Percentiles rank a stretch among this genome's conserved stretches.
Conservation (phyloP, 2,797 vertebrate species). For the Mallotus villosus region DNA sequence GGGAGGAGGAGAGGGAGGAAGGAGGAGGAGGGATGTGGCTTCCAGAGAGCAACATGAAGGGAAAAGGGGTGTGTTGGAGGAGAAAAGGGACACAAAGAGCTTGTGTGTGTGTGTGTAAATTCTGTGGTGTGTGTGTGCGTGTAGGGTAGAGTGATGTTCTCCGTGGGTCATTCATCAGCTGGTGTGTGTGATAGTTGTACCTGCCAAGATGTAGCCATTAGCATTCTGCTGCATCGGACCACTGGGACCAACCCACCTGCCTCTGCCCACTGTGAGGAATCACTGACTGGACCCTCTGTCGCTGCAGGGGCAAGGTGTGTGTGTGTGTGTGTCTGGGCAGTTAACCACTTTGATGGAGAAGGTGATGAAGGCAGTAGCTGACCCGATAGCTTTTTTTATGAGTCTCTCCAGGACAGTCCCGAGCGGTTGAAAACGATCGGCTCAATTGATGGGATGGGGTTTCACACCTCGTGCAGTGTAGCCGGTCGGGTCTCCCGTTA, state of each 20-base stretch:
- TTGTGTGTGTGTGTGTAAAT: no score
- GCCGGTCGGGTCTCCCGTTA: no score
- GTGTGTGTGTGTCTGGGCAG: no score
- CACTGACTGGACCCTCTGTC: background rate
- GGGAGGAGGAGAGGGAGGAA: background rate
- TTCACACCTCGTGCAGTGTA: no score
- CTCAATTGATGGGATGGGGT: slow-evolving; percentile 9
- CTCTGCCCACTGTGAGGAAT: background rate
- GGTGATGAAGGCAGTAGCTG: no score
- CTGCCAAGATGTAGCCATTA: slow-evolving; percentile 18
- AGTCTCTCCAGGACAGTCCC: no score
- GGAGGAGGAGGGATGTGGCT: no score
- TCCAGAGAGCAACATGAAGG: background rate
- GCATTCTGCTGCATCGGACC: slow-evolving; percentile 26
- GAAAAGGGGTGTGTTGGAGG: background rate
- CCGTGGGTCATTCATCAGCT: slow-evolving; percentile 14
- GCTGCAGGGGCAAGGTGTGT: background rate
- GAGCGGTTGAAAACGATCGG: background rate
- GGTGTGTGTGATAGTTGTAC: slow-evolving; percentile 11
- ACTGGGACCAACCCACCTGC: background rate
- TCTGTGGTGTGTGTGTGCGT: background rate
- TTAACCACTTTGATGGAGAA: no score
- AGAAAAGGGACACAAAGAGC: no score
- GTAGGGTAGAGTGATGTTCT: background rate
- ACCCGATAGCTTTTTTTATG: no score